These are phyloP conservation scores for Aphis craccivora DNA, from an alignment of 1,140 invertebrate genomes.

Conservation along the genomic window DNA sequence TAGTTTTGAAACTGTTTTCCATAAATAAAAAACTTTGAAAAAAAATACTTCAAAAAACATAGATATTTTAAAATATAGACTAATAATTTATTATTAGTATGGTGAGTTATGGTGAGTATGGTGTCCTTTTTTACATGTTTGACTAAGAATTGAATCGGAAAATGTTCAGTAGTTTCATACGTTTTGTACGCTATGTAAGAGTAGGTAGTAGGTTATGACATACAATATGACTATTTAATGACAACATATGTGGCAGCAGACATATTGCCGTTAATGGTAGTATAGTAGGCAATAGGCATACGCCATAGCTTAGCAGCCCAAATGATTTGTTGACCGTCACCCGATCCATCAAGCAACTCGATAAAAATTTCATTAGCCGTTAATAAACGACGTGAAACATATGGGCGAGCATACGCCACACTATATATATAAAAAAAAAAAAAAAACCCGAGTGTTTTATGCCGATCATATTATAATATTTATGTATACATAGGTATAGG, in stretches of 20 bases:
- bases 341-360: background rate
- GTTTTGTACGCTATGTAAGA: background rate
- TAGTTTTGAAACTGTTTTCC: background rate
- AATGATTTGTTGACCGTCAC: constrained; percentile 30
- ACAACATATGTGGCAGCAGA: background rate
- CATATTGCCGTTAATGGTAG: background rate
- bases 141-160: background rate
- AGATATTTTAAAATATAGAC: background rate
- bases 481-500: background rate
- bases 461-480: background rate
- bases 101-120: too few relatives aligned
- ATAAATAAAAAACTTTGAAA: background rate
- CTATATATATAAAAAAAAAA: background rate
- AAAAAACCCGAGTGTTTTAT: background rate
- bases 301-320: background rate
- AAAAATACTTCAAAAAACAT: background rate
- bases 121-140: background rate
- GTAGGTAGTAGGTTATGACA: background rate
- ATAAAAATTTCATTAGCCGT: constrained; percentile 19
- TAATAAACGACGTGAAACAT: background rate
- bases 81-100: background rate
- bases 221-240: background rate
- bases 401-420: background rate
- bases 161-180: background rate
- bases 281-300: background rate